Conservation (phyloP, 2,888 invertebrate species). For the Acronicta aceris region DNA sequence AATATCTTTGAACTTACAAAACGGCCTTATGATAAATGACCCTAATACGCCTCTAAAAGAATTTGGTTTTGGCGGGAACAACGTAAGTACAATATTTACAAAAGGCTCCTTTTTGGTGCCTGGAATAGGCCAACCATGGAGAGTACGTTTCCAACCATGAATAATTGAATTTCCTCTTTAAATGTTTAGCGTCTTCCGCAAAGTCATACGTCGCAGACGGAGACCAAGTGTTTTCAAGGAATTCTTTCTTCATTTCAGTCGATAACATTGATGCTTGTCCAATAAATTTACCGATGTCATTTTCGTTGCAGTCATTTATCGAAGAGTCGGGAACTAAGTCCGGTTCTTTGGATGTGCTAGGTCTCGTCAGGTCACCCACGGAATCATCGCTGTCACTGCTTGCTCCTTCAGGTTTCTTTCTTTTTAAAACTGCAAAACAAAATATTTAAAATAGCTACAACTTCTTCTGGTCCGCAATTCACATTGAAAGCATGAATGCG, state of each 20-base stretch:
- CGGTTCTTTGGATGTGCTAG: conserved; percentile 16
- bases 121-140: conserved; percentile 13
- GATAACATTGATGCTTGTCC: conserved; percentile 12
- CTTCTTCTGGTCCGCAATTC: conserved; percentile 18
- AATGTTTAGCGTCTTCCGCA: not conserved
- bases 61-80: conserved; percentile 34
- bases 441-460: conserved; percentile 18
- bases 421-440: conserved; percentile 15
- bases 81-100: conserved; percentile 2
- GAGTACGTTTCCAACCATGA: conserved; percentile 30
- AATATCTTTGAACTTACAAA: conserved; percentile 48
- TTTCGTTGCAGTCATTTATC: conserved; percentile 11
- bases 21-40: conserved; percentile 42
- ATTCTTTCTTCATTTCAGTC: conserved; percentile 13
- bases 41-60: conserved; percentile 28
- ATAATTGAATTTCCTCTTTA: conserved; percentile 32
- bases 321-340: conserved; percentile 14
- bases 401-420: conserved; percentile 16
- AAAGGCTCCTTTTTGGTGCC: conserved; percentile 33
- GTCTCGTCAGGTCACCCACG: conserved; percentile 18
- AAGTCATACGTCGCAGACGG: too few relatives aligned
- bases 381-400: conserved; percentile 23
- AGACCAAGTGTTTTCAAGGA: conserved; percentile 7
- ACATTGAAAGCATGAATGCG: conserved; percentile 48
- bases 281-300: conserved; percentile 17